phyloP scores from a whole-genome alignment of 2,888 invertebrate species.

The Melieria omissa region DNA sequence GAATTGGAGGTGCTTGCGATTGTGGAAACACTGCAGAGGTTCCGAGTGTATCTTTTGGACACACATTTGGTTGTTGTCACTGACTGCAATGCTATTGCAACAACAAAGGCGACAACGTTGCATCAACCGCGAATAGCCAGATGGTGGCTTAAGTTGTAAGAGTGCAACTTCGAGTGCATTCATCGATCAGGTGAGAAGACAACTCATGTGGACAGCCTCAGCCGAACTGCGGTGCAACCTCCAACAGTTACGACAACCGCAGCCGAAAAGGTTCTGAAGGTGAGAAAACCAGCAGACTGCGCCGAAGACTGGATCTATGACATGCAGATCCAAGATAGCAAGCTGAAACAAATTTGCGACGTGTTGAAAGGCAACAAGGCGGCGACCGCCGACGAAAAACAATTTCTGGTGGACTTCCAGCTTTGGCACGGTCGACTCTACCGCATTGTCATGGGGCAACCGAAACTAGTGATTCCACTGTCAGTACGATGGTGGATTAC shows the following conservation, averaged over 20 bases:
- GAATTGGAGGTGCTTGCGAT: constrained; percentile 20
- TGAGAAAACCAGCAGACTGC: constrained; percentile 4
- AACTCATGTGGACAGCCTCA: constrained; percentile 1
- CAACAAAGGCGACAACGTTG: background rate
- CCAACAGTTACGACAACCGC: background rate
- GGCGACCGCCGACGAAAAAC: too few species aligned
- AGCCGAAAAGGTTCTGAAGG: background rate
- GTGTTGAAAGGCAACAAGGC: constrained; percentile 6
- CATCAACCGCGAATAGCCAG: constrained; percentile 12
- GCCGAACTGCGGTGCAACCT: background rate
- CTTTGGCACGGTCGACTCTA: constrained; percentile 40
- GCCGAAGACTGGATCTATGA: constrained; percentile 25
- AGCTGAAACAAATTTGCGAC: background rate
- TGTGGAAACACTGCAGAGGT: constrained; percentile 28
- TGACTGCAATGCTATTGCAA: constrained; percentile 25
- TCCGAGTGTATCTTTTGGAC: constrained; percentile 27
- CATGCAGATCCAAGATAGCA: constrained; percentile 14
- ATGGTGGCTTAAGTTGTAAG: constrained; percentile 10
- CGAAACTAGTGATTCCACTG: constrained; percentile 2
- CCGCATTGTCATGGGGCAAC: background rate
- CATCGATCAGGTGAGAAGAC: constrained; percentile 25
- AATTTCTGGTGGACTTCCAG: background rate
- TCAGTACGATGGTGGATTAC: background rate
- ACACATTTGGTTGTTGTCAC: constrained; percentile 18
- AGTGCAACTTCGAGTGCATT: constrained; percentile 23